Evolutionary conservation across 2,797 vertebrate genomes (phyloP).

Genomic region (Lagocephalus sceleratus): DNA sequence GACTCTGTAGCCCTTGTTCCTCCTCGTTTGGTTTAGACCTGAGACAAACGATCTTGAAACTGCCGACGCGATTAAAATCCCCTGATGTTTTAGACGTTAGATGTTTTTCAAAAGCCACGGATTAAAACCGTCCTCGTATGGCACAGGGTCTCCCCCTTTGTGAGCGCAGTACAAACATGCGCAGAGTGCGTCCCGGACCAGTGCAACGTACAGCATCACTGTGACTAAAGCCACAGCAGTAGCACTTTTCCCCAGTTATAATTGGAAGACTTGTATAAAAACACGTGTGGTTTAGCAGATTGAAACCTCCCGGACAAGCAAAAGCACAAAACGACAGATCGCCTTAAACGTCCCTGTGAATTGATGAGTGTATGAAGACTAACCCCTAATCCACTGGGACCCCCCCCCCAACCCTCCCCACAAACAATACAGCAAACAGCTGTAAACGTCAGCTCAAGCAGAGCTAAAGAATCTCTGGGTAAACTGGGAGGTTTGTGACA

Average conservation of each 20-base stretch:
- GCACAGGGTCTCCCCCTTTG: no score
- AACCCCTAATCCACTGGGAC: no score
- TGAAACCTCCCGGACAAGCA: background rate
- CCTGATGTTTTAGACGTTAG: no score
- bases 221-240: constrained; percentile 16
- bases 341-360: no score
- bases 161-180: constrained; percentile 42
- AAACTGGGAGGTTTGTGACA: no score
- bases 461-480: no score
- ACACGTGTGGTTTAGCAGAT: background rate
- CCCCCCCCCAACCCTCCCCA: no score
- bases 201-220: background rate
- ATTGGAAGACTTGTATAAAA: constrained; percentile 61
- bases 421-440: no score
- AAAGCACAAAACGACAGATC: background rate
- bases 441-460: no score
- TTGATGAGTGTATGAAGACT: no score
- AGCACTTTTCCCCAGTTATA: constrained; percentile 38
- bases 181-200: constrained; percentile 45
- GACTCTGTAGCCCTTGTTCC: background rate
- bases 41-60: constrained; percentile 35
- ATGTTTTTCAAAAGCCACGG: background rate
- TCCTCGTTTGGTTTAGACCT: constrained; percentile 37
- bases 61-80: constrained; percentile 6
- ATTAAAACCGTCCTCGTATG: no score